Base-by-base conservation (phyloP, 23 tunicate species). In the Ciona savignyi region DNA sequence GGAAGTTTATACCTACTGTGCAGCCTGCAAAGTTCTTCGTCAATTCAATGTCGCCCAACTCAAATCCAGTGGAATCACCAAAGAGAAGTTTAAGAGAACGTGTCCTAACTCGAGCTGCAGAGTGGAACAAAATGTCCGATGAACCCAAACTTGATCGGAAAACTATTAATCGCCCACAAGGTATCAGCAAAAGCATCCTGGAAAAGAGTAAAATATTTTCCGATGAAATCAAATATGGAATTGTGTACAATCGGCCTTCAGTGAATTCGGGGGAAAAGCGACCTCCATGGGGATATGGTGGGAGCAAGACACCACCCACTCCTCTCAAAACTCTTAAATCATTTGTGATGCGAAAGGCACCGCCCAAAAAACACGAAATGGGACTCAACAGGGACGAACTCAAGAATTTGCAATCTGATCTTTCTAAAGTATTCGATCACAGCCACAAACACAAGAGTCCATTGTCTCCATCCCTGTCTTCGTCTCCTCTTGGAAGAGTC, bases 221-320 rank as follows among this genome's bases (percentile, higher is more conserved):
- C 9, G 65, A 73, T 31, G 78, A 73, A 49, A 35, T 60, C 6
- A 86, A 80, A 27, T 77, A 71, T 61, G 93, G 79, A 1, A 67
- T 67, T 33, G 93, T 86, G 31, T 78, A 78, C 27, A 66, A 35
- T 23, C 68, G 93, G n/a, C 78, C 93, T 2, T 15, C 80, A 0
- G 65, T 34, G 11, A 42, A 64, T 6, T 2, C 23, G 2, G 65
- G 73, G 49, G 32, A 71, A 29, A 78, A 79, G 65, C 76, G 80
- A 2, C 93, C 93, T 4, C n/a, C n/a, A n/a, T 86, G 93, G 93
- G 80, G 85, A 23, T 74, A 79, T 51, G 80, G 85, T 0, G 74
- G 48, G 34, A 9, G 80, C 22, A 70, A 56, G 23, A 64, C 85
- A 22, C 93, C 93, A 22, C 33, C 73, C 3, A 76, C 65, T 4